Conservation (phyloP, 2,797 vertebrate genomes). For the Craterocephalus amniculus region DNA sequence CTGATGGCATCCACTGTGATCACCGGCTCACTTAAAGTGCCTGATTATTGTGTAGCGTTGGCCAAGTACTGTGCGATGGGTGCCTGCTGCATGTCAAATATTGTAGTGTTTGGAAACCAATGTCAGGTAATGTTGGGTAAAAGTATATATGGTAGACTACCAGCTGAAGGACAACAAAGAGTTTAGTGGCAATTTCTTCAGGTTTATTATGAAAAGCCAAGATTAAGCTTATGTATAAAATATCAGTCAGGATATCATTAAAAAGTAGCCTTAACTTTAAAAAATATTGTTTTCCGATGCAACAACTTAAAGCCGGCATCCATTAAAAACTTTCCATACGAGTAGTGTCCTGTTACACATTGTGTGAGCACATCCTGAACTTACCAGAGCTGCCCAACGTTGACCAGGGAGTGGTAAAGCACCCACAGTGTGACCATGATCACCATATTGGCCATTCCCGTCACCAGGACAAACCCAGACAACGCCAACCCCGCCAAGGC, state of each 20-base stretch:
- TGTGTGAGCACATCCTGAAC: slow-evolving; percentile 50
- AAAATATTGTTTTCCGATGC: no score
- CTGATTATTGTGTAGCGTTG: not conserved
- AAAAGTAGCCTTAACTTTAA: not conserved
- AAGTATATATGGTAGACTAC: not conserved
- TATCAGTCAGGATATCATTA: not conserved
- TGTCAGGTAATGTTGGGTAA: not conserved
- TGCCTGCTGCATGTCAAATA: not conserved
- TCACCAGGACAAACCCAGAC: slow-evolving; percentile 85
- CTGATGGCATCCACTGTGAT: not conserved
- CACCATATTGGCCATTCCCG: slow-evolving; percentile 91
- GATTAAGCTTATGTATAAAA: not conserved
- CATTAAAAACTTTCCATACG: no score
- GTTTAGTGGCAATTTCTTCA: not conserved
- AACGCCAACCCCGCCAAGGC: slow-evolving; percentile 85
- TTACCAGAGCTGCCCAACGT: slow-evolving; percentile 95
- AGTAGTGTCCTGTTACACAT: not conserved
- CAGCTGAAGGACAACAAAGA: not conserved
- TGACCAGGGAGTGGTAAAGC: slow-evolving; percentile 93
- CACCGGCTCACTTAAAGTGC: not conserved
- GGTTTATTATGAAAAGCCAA: not conserved
- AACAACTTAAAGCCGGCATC: no score
- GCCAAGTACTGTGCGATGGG: not conserved
- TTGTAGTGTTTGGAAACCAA: not conserved
- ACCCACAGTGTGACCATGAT: slow-evolving; percentile 91